phyloP scores from a whole-genome alignment of 1,140 invertebrate species.

The Zophobas morio region DNA sequence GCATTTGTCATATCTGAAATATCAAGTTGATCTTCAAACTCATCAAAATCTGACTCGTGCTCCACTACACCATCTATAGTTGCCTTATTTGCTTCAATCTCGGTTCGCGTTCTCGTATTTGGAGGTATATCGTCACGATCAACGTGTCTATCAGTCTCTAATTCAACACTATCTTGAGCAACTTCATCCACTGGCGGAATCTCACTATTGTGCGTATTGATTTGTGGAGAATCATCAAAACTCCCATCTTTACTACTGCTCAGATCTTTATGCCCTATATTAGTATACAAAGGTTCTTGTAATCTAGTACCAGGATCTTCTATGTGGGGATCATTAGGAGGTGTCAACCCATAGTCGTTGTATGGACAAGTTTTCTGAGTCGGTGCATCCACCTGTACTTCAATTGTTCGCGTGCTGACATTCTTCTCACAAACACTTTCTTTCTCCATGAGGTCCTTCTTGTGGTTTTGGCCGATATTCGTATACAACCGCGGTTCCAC shows the following conservation, averaged over 20 bases:
- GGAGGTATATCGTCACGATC: too few relatives aligned
- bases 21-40: constrained; percentile 7
- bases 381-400: constrained; percentile 17
- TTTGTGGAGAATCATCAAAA: background rate
- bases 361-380: constrained; percentile 18
- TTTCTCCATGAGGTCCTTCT: background rate
- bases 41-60: constrained; percentile 18
- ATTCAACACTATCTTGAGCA: constrained; percentile 5
- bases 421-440: constrained; percentile 17
- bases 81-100: background rate
- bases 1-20: constrained; percentile 20
- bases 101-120: background rate
- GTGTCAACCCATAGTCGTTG: constrained; percentile 21
- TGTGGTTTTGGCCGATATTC: constrained; percentile 9
- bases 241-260: background rate
- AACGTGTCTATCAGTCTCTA: background rate
- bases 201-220: background rate
- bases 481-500: constrained; percentile 29
- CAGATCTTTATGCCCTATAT: background rate
- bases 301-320: background rate
- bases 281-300: background rate
- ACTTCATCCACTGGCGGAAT: background rate
- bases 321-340: constrained; percentile 12
- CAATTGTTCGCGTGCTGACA: background rate
- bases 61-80: background rate